A percentile compares a stretch with the other conserved stretches of the same genome.
Evolutionary conservation across 2,888 invertebrate genomes (phyloP).

Genomic region (Eumacrocentrus americanus): DNA sequence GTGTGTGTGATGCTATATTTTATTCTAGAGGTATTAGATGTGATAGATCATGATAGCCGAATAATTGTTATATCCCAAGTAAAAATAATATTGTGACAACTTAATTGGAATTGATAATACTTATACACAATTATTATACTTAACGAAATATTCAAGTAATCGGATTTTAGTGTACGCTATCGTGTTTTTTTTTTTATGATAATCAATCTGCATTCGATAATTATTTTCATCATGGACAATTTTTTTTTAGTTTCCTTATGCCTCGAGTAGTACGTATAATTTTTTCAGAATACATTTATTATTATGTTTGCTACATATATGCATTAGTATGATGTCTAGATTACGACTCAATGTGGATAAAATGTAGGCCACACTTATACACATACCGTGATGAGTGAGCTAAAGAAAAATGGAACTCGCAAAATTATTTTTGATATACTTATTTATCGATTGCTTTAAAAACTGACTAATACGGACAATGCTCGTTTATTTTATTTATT

Average conservation of each 20-base stretch:
- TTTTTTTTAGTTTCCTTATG: constrained; percentile 31
- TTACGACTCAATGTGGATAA: constrained; percentile 34
- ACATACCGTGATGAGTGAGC: constrained; percentile 9
- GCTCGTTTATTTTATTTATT: background rate
- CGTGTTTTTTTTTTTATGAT: constrained; percentile 32
- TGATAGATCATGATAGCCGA: constrained; percentile 29
- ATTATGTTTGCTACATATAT: constrained; percentile 47
- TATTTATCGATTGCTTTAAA: background rate
- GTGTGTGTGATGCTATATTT: constrained; percentile 29
- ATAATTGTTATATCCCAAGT: constrained; percentile 27
- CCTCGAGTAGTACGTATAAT: constrained; percentile 43
- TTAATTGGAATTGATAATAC: constrained; percentile 38
- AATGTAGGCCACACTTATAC: constrained; percentile 28
- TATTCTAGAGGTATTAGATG: constrained; percentile 22
- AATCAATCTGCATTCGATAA: constrained; percentile 36
- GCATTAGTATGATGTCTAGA: constrained; percentile 46
- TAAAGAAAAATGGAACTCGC: constrained; percentile 24
- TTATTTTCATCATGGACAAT: constrained; percentile 42
- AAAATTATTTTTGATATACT: constrained; percentile 13
- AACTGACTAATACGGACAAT: background rate
- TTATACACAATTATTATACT: constrained; percentile 38
- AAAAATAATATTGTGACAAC: constrained; percentile 30
- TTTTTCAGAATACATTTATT: constrained; percentile 45
- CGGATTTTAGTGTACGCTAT: too few relatives aligned
- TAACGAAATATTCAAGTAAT: constrained; percentile 38